These are phyloP conservation scores for Agelaius phoeniceus DNA, from an alignment of 2,113 vertebrate genomes.

Conservation along the genomic window DNA sequence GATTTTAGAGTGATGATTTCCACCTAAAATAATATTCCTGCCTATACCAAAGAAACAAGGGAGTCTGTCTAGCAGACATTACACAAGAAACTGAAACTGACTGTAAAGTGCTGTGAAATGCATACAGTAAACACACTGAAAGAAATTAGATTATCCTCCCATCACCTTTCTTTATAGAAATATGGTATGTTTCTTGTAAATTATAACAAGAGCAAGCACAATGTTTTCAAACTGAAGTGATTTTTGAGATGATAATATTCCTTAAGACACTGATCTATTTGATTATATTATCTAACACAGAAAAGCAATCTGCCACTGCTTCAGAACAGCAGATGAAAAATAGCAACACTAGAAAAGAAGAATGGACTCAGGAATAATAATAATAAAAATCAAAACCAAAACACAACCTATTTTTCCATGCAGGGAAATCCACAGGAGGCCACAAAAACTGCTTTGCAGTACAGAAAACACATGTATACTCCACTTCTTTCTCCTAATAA, in stretches of 20 bases:
- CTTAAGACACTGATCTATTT: constrained; percentile 23
- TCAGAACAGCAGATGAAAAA: constrained; percentile 26
- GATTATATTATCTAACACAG: constrained; percentile 6
- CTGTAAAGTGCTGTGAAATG: neutral
- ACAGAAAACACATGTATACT: neutral
- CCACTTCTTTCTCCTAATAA: neutral
- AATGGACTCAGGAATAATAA: neutral
- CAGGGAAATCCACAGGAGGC: neutral
- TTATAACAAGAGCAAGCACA: neutral
- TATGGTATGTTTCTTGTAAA: neutral
- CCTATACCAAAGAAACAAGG: neutral
- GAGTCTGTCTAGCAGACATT: neutral
- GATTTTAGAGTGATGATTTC: neutral
- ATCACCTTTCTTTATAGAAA: neutral
- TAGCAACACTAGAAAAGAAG: neutral
- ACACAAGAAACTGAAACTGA: neutral
- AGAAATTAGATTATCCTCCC: neutral
- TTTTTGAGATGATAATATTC: neutral
- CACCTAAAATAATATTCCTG: neutral
- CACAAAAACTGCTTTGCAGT: neutral
- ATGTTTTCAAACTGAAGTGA: neutral
- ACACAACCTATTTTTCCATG: neutral
- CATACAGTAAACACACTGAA: neutral
- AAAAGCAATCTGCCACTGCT: neutral
- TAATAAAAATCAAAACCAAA: neutral